Evolutionary conservation across 2,113 vertebrate species (phyloP).

Genomic region (Petrocephalus microphthalmus): DNA sequence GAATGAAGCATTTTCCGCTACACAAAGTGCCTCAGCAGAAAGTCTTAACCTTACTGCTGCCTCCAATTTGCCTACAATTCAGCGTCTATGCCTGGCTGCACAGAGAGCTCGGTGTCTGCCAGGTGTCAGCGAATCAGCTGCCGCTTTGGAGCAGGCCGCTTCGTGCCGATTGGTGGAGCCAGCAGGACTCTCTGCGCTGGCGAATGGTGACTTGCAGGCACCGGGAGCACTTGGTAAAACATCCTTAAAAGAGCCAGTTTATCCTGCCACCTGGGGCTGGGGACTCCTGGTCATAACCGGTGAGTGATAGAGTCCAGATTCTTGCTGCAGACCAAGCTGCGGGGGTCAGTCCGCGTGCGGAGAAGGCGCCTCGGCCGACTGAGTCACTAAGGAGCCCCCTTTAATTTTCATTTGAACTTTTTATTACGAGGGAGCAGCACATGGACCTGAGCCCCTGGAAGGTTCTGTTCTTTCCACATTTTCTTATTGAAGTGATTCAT

Average conservation of each 20-base stretch:
- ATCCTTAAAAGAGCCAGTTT: background rate
- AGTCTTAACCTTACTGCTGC: background rate
- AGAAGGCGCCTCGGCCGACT: background rate
- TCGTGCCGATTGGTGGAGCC: background rate
- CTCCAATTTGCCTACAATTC: background rate
- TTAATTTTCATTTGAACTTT: slow-evolving; percentile 18
- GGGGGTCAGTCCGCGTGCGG: background rate
- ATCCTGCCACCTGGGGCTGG: background rate
- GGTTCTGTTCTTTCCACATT: background rate
- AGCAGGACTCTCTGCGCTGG: background rate
- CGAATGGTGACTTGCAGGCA: background rate
- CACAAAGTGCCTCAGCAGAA: background rate
- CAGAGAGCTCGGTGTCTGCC: background rate
- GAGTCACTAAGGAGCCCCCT: background rate
- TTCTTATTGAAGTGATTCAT: slow-evolving; percentile 10
- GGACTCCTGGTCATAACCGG: background rate
- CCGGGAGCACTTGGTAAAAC: background rate
- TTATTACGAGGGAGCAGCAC: background rate
- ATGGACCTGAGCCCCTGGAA: slow-evolving; percentile 6
- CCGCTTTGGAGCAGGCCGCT: background rate
- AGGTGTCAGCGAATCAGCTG: background rate
- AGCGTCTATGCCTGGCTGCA: background rate
- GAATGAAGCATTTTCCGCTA: background rate
- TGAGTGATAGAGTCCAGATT: slow-evolving; percentile 1
- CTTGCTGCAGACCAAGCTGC: too few relatives aligned